These are phyloP conservation scores for Nasonia giraulti DNA, from an alignment of 1,140 invertebrate genomes.

Conservation along the genomic window DNA sequence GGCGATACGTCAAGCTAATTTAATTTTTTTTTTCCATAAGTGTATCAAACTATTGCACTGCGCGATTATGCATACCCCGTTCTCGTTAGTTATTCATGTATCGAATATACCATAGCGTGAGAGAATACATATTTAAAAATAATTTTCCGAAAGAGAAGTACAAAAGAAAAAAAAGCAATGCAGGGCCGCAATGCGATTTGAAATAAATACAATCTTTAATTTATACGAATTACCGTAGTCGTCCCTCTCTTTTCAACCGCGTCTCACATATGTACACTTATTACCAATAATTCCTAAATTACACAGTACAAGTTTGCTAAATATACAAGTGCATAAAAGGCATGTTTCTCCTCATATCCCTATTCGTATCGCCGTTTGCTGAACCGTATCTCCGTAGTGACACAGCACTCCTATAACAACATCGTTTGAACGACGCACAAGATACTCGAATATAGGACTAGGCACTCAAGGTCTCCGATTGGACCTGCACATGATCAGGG, in stretches of 20 bases:
- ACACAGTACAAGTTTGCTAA: conserved; percentile 36
- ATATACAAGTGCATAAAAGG: conserved; percentile 32
- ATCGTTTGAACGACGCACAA: conserved; percentile 43
- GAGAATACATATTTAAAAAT: background rate
- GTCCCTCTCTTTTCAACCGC: background rate
- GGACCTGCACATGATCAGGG: conserved; percentile 47
- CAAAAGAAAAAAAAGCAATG: conserved; percentile 32
- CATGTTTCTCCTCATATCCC: background rate
- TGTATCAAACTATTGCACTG: conserved; percentile 34
- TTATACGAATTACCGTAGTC: conserved; percentile 9
- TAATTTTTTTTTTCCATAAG: background rate
- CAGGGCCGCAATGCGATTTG: too few species aligned
- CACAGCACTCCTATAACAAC: background rate
- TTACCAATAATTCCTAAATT: conserved; percentile 28
- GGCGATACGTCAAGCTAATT: conserved; percentile 21
- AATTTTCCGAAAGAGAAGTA: background rate
- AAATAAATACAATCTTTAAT: too few species aligned
- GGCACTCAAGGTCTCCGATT: conserved; percentile 61
- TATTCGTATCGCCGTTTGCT: background rate
- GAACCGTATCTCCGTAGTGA: background rate
- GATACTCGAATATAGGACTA: conserved; percentile 65
- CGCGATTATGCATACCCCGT: background rate
- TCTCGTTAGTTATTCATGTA: background rate
- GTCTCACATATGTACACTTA: conserved; percentile 32
- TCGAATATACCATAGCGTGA: background rate